Base-by-base conservation (phyloP, 2,888 invertebrate species). In the Odontomyia ornata region DNA sequence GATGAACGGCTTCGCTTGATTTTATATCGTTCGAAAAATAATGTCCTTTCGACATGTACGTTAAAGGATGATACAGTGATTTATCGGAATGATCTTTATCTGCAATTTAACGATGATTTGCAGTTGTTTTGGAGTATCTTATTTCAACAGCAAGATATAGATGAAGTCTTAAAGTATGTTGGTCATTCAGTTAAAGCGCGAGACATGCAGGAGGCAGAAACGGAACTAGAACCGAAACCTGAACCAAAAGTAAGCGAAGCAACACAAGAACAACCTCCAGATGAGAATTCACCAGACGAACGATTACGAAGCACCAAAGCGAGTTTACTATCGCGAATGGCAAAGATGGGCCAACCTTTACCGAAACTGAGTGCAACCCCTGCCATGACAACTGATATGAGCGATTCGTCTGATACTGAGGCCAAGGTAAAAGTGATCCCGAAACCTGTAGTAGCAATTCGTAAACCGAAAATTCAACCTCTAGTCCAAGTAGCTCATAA, bases 81-180 rank as follows among this genome's bases (percentile, higher is more conserved):
- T 1, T 81, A 79, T 46, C 18, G 81, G 9, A 82, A 82, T 1
- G 80, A 82, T 2, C 76, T 80, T 7, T 84, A 82, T 76, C 79
- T 83, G 43, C 84, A 84, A 78, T 84, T 83, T 82, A 89, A 89
- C 81, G 90, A 90, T 83, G 87, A 87, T 57, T 83, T 84, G 27
- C 83, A 87, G 46, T 86, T 87, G 75, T 89, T 88, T 81, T 90
- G 90, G 90, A 89, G 90, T 13, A 82, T 90, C 65, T 84, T 88
- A 81, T 90, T 90, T 82, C 86, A 85, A 4, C 82, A 79, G 28
- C 79, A 80, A 11, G 82, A 82, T n/a, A 81, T 83, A 30, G 83
- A 83, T 21, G 79, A 83, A 5, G 83, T 85, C 76, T 84, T 87
- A 83, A 85, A 81, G 79, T 86, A 67, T 82, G 36, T 52, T 0